phyloP scores from a whole-genome alignment of 2,888 invertebrate genomes.

The Chalcosyrphus nemorum region DNA sequence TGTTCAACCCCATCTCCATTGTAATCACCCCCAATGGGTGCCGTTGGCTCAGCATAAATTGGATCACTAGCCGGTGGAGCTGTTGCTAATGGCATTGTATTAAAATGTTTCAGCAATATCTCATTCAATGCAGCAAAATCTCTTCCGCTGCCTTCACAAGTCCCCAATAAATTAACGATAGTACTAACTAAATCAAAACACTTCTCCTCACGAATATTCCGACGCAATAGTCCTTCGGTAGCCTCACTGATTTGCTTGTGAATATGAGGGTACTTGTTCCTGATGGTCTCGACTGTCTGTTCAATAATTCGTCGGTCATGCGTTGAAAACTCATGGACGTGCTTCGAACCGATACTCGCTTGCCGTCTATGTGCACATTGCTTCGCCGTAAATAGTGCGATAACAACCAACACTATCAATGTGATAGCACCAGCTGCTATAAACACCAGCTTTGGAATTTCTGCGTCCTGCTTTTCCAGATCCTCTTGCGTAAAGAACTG shows the following conservation, averaged over 20 bases:
- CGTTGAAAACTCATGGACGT: slow-evolving; percentile 76
- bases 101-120: slow-evolving; percentile 77
- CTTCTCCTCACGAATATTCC: slow-evolving; percentile 76
- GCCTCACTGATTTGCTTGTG: slow-evolving; percentile 76
- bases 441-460: slow-evolving; percentile 71
- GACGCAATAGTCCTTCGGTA: slow-evolving; percentile 75
- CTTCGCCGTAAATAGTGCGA: slow-evolving; percentile 65
- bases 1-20: slow-evolving; percentile 35
- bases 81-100: slow-evolving; percentile 74
- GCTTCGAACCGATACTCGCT: slow-evolving; percentile 35
- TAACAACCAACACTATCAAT: slow-evolving; percentile 56
- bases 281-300: slow-evolving; percentile 76
- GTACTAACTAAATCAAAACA: slow-evolving; percentile 77
- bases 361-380: slow-evolving; percentile 52
- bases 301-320: slow-evolving; percentile 77
- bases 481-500: slow-evolving; percentile 78
- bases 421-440: slow-evolving; percentile 62
- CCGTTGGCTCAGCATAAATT: slow-evolving; percentile 77
- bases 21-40: slow-evolving; percentile 61
- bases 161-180: slow-evolving; percentile 76
- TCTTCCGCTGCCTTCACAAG: slow-evolving; percentile 75
- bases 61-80: slow-evolving; percentile 75
- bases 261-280: slow-evolving; percentile 77
- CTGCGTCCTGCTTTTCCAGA: slow-evolving; percentile 72
- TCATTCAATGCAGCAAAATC: slow-evolving; percentile 78